phyloP scores from a whole-genome alignment of 2,888 invertebrate genomes.

The Conus canariensis region DNA sequence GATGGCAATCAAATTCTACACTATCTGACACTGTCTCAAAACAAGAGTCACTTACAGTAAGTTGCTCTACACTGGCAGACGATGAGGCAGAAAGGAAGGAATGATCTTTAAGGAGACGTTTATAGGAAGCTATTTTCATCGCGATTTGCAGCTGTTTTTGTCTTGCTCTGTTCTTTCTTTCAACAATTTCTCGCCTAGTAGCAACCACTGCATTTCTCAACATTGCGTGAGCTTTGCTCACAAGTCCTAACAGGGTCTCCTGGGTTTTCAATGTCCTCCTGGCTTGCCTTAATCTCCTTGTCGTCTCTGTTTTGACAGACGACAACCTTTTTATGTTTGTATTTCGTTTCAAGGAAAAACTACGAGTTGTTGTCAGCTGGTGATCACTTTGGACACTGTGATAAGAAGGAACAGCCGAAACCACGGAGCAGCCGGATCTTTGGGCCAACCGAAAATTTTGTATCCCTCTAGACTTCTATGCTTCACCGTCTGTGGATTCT shows the following conservation, averaged over 20 bases:
- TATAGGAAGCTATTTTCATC: conserved; percentile 1
- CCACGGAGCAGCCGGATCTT: conserved; percentile 14
- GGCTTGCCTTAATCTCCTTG: conserved; percentile 3
- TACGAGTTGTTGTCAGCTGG: conserved; percentile 23
- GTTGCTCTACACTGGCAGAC: not conserved
- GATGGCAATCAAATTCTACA: too few relatives aligned
- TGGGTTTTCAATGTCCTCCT: not conserved
- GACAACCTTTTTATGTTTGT: not conserved
- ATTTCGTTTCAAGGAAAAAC: conserved; percentile 21
- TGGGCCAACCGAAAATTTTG: conserved; percentile 20
- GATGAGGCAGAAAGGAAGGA: not conserved
- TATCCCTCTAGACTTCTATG: not conserved
- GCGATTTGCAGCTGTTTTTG: not conserved
- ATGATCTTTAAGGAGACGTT: conserved; percentile 20
- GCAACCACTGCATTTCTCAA: not conserved
- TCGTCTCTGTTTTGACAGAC: not conserved
- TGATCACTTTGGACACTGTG: not conserved
- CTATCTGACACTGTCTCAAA: too few relatives aligned
- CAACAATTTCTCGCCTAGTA: conserved; percentile 29
- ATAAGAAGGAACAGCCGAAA: conserved; percentile 14
- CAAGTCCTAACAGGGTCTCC: not conserved
- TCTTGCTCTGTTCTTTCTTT: conserved; percentile 10
- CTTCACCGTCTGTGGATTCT: not conserved
- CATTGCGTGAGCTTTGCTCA: not conserved
- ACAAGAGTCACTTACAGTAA: too few relatives aligned